A percentile compares a stretch with the other conserved stretches of the same genome.
phyloP scores from a whole-genome alignment of 1,140 invertebrate species.

The Neodiprion virginianus region DNA sequence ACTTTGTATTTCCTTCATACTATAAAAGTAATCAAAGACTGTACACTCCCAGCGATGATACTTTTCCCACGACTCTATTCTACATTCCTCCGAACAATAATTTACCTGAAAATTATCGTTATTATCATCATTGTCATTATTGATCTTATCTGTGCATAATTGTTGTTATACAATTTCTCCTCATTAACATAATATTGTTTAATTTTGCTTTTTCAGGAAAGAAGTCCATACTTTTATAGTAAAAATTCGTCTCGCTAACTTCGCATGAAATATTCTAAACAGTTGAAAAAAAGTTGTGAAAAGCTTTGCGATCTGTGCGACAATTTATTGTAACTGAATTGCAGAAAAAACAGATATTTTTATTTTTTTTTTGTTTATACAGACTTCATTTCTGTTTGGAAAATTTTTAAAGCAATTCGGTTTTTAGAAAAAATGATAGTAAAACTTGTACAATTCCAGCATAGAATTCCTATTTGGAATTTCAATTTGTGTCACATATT shows the following conservation, averaged over 20 bases:
- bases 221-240: too few relatives aligned
- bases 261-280: not conserved
- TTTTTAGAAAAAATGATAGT: constrained; percentile 8
- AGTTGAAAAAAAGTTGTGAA: not conserved
- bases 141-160: not conserved
- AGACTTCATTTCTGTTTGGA: too few relatives aligned
- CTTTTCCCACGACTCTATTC: constrained; percentile 52
- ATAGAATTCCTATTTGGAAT: not conserved
- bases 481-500: constrained; percentile 17
- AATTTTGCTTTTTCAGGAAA: too few relatives aligned
- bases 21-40: constrained; percentile 57
- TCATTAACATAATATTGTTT: too few relatives aligned
- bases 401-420: too few relatives aligned
- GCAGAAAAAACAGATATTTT: too few relatives aligned
- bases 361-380: too few relatives aligned
- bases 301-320: not conserved
- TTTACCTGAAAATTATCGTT: constrained; percentile 46
- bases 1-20: constrained; percentile 42
- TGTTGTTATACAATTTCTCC: too few relatives aligned
- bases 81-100: constrained; percentile 63
- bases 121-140: too few relatives aligned
- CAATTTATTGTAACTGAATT: too few relatives aligned
- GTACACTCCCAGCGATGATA: constrained; percentile 66
- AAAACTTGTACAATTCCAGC: not conserved
- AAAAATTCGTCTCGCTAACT: too few relatives aligned